Percentiles rank a stretch among this genome's conserved stretches.
phyloP scores from a whole-genome alignment of 2,797 vertebrate species.

The Phoeniculus purpureus region DNA sequence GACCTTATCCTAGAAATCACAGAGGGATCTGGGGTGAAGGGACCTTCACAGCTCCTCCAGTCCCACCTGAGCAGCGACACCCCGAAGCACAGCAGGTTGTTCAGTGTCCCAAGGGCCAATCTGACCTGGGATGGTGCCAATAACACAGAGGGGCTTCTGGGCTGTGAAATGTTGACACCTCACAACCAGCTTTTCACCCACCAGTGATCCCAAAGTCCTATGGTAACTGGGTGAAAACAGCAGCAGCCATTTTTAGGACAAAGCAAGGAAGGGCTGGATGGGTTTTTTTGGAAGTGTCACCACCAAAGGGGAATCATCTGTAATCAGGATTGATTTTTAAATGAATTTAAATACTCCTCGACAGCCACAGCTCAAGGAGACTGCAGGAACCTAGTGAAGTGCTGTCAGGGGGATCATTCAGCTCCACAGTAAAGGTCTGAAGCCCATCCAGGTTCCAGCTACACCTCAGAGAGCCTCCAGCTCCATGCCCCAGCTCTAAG shows the following conservation, averaged over 20 bases:
- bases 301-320: neutral
- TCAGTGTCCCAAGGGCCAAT: neutral
- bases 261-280: neutral
- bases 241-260: neutral
- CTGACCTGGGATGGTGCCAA: neutral
- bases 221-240: neutral
- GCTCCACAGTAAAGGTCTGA: neutral
- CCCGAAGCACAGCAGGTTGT: neutral
- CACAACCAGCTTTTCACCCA: too few species aligned
- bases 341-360: neutral
- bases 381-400: neutral
- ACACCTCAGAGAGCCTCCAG: neutral
- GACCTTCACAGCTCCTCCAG: neutral
- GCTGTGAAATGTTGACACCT: too few species aligned
- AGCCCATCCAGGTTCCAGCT: neutral
- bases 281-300: neutral
- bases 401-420: neutral
- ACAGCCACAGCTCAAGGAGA: neutral
- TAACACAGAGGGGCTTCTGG: too few species aligned
- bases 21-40: neutral
- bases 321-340: neutral
- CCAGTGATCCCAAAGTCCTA: too few species aligned
- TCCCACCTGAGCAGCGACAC: neutral
- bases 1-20: neutral
- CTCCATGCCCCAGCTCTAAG: accelerated